phyloP scores from a whole-genome alignment of 1,140 invertebrate species.

The Andrena cerasifolii region DNA sequence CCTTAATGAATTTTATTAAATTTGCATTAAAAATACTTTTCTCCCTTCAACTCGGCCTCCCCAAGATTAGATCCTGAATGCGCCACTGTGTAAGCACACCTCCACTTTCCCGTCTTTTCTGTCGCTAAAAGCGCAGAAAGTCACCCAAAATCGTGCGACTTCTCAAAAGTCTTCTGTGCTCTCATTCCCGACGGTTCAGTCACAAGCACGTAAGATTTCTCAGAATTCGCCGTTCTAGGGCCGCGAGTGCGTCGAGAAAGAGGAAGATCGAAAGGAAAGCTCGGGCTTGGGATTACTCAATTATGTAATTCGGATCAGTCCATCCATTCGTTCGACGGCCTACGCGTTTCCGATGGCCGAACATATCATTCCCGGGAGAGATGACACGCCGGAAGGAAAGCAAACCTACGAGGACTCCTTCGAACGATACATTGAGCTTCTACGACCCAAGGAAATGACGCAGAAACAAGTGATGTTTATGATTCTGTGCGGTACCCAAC shows the following conservation, averaged over 20 bases:
- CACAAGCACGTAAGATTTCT: background rate
- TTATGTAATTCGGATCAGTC: slow-evolving; percentile 28
- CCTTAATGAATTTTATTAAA: too few relatives aligned
- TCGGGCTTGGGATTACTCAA: background rate
- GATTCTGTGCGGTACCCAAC: too few relatives aligned
- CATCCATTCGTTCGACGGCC: slow-evolving; percentile 24
- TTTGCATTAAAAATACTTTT: too few relatives aligned
- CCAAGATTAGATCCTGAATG: too few relatives aligned
- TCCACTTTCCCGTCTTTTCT: too few relatives aligned
- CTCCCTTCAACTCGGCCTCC: too few relatives aligned
- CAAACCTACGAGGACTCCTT: background rate
- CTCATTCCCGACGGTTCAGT: background rate
- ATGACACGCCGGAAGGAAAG: too few relatives aligned
- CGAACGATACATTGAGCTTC: slow-evolving; percentile 2
- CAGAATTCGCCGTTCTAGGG: background rate
- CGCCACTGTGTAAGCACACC: too few relatives aligned
- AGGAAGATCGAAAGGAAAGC: background rate
- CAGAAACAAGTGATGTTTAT: background rate
- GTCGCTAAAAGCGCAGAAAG: too few relatives aligned
- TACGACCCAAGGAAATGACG: too few relatives aligned
- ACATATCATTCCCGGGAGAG: background rate
- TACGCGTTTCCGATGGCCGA: slow-evolving; percentile 8
- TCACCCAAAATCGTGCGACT: background rate
- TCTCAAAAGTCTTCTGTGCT: background rate
- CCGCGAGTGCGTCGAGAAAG: too few relatives aligned